phyloP scores from a whole-genome alignment of 2,888 invertebrate genomes.

The Temnothorax ravouxi region DNA sequence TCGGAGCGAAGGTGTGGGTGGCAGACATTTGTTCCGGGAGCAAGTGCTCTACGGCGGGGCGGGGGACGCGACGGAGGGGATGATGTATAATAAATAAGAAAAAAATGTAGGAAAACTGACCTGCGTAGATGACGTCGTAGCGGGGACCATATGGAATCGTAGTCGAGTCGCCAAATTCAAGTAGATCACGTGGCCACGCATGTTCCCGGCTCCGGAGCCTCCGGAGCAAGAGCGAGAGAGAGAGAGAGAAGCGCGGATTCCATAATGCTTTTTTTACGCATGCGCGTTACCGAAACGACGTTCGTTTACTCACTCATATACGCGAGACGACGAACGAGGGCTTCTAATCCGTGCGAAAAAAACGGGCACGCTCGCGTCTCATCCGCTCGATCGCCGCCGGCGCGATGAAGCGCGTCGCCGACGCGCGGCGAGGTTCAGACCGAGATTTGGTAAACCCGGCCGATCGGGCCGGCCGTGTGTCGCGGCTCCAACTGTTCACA shows the following conservation, averaged over 20 bases:
- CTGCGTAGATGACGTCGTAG: conserved; percentile 9
- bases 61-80: background rate
- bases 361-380: no score
- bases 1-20: background rate
- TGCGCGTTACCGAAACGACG: conserved; percentile 39
- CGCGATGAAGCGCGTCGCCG: background rate
- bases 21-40: no score
- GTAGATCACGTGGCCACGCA: conserved; percentile 44
- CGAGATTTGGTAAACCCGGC: conserved; percentile 63
- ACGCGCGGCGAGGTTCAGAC: conserved; percentile 1
- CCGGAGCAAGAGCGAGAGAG: background rate
- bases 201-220: conserved; percentile 18
- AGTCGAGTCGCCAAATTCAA: background rate
- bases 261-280: conserved; percentile 54
- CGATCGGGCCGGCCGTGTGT: conserved; percentile 76
- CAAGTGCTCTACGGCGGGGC: no score
- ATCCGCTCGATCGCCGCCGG: background rate
- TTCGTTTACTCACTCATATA: conserved; percentile 37
- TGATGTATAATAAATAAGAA: conserved; percentile 1
- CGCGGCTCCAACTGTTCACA: conserved; percentile 77
- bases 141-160: background rate
- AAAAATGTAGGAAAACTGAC: conserved; percentile 31
- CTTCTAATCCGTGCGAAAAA: conserved; percentile 32
- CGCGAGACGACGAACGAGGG: conserved; percentile 12
- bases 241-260: conserved; percentile 24